Conservation (phyloP, 1,140 invertebrate species). For the Heliconius hewitsoni region DNA sequence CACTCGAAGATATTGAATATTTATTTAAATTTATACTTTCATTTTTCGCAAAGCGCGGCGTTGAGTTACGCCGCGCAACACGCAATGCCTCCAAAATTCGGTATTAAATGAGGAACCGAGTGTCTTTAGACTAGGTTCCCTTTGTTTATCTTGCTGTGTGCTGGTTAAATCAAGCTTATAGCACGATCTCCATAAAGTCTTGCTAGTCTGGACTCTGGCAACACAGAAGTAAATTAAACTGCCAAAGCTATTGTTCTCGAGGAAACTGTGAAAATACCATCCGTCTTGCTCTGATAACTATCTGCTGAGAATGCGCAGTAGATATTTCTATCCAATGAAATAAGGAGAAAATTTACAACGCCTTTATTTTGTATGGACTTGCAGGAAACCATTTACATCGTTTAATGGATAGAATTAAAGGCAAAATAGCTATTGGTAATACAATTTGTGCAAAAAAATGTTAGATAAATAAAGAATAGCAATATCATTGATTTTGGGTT, state of each 20-base stretch:
- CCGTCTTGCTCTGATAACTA: constrained; percentile 64
- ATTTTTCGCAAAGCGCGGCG: too few species aligned
- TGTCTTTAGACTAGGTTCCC: too few species aligned
- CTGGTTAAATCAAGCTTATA: constrained; percentile 17
- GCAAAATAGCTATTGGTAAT: not conserved
- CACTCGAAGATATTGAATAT: too few species aligned
- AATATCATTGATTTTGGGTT: not conserved
- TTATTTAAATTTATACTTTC: too few species aligned
- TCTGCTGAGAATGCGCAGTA: constrained; percentile 51
- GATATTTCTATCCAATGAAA: constrained; percentile 42
- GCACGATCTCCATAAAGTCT: constrained; percentile 26
- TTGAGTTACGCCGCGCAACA: too few species aligned
- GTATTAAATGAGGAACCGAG: too few species aligned
- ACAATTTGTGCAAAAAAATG: not conserved
- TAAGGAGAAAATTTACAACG: constrained; percentile 32
- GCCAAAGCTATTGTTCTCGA: constrained; percentile 47
- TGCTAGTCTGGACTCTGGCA: constrained; percentile 49
- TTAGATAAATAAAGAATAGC: not conserved
- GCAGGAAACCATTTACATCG: constrained; percentile 13
- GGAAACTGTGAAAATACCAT: constrained; percentile 54
- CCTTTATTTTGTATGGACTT: constrained; percentile 9
- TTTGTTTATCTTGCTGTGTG: too few species aligned
- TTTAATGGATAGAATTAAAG: not conserved
- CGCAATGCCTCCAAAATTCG: too few species aligned
- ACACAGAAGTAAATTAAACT: constrained; percentile 56